Base-by-base conservation (phyloP, 2,797 vertebrate species). In the Alosa sapidissima region DNA sequence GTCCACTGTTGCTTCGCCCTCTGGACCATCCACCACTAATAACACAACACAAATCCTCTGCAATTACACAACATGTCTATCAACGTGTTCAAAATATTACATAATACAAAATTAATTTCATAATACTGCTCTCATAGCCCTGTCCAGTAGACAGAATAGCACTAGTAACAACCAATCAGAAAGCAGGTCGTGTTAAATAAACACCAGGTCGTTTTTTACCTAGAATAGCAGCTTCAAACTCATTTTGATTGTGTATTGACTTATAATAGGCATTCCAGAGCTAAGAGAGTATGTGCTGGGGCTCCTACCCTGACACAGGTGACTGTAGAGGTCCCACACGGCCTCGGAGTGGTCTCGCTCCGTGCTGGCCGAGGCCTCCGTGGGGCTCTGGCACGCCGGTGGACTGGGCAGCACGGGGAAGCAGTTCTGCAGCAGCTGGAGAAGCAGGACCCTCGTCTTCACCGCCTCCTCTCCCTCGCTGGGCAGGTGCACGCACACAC, bases 401-500 rank as follows among this genome's bases (percentile, higher is more conserved):
- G 95, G 95, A 85, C 92, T 92, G 85, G 95, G 95, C 82, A 99
- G 94, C 82, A 96, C 95, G 0, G 96, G 93, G 90, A 97, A 98
- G 87, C 98, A 99, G 93, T 97, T 99, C 94, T 98, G 98, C 81
- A 99, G 96, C 85, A 99, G 92, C 92, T 96, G 97, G 83, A 99
- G 93, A 2, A 99, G 93, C 88, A 98, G 91, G 0, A 97, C 96
- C 83, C 97, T 94, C 84, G 97, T 97, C 89, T 95, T 96, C 87
- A 97, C 65, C 52, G 96, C 97, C 91, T 99, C 97, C 82, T 97
- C 96, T 81, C 96, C 94, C 11, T 93, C 93, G 83, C 96, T 96
- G 89, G 87, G 16, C 14, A 62, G 11, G 78, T n/a, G 68, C 51
- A 84, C 47, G 41, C 48, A 89, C 36, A 84, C 13, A 9, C 21